These are phyloP conservation scores for Entosphenus tridentatus DNA, from an alignment of 2,113 vertebrate genomes.

Conservation along the genomic window DNA sequence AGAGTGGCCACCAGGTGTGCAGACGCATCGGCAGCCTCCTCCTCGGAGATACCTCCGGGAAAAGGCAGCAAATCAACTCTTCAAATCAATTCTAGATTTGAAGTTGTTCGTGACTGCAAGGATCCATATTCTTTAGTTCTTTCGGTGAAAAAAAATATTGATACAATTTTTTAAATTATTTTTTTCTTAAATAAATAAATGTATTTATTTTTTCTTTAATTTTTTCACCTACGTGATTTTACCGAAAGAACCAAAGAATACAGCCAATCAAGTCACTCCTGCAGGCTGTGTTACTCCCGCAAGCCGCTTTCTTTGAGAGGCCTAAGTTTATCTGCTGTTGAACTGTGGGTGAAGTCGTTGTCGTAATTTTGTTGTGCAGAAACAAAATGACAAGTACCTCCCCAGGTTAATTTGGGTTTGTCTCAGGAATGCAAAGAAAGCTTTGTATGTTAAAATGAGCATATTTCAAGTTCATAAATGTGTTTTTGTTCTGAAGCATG, in stretches of 20 bases:
- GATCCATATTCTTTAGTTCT: neutral
- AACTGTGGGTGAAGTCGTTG: no score
- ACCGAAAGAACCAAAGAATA: no score
- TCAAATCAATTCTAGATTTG: neutral
- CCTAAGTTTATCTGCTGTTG: no score
- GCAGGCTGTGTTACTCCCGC: no score
- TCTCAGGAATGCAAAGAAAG: no score
- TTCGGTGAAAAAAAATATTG: neutral
- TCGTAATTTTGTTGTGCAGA: no score
- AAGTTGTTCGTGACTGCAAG: neutral
- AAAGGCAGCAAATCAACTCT: neutral
- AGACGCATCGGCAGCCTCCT: neutral
- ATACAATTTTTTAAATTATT: neutral
- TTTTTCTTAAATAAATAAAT: neutral
- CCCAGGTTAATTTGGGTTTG: no score
- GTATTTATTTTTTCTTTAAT: no score
- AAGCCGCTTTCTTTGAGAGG: no score
- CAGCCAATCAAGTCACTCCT: no score
- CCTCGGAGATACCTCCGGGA: neutral
- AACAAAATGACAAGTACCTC: no score
- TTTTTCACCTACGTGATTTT: no score
- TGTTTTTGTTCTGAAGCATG: conserved; percentile 3
- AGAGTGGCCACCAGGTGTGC: conserved; percentile 60
- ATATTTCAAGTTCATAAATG: neutral
- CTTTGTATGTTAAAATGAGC: neutral